Conservation (phyloP, 2,888 invertebrate genomes). For the Bedellia somnulentella region DNA sequence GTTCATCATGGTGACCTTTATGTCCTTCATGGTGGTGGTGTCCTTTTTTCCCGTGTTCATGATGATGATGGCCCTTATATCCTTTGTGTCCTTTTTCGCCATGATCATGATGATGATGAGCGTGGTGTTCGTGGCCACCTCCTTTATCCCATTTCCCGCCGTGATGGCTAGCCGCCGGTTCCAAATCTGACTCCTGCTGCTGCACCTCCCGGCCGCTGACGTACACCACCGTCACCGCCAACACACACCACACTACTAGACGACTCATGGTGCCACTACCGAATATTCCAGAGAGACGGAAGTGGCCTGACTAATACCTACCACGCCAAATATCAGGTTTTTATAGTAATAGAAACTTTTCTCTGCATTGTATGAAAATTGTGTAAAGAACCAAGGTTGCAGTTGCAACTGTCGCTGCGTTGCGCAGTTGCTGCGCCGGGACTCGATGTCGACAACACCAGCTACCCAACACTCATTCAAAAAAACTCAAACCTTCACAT, state of each 20-base stretch:
- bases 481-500: neutral
- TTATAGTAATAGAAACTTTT: constrained; percentile 40
- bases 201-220: constrained; percentile 54
- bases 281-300: constrained; percentile 20
- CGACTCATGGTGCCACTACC: constrained; percentile 39
- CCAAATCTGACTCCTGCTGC: constrained; percentile 55
- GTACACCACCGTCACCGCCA: constrained; percentile 52
- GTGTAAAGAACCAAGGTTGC: constrained; percentile 54
- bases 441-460: neutral
- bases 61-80: constrained; percentile 67
- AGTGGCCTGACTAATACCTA: constrained; percentile 36
- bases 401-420: constrained; percentile 22
- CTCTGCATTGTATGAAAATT: constrained; percentile 42
- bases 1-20: constrained; percentile 63
- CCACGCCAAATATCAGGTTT: constrained; percentile 26
- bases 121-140: constrained; percentile 67
- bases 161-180: constrained; percentile 47
- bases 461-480: constrained; percentile 1
- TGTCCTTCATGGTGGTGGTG: constrained; percentile 73
- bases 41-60: constrained; percentile 71
- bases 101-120: constrained; percentile 65
- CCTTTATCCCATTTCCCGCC: constrained; percentile 59
- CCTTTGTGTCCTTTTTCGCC: constrained; percentile 75
- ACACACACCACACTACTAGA: constrained; percentile 37
- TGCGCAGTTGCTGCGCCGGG: constrained; percentile 25